Conservation (phyloP, 1,140 invertebrate genomes). For the Aphidius ervi region DNA sequence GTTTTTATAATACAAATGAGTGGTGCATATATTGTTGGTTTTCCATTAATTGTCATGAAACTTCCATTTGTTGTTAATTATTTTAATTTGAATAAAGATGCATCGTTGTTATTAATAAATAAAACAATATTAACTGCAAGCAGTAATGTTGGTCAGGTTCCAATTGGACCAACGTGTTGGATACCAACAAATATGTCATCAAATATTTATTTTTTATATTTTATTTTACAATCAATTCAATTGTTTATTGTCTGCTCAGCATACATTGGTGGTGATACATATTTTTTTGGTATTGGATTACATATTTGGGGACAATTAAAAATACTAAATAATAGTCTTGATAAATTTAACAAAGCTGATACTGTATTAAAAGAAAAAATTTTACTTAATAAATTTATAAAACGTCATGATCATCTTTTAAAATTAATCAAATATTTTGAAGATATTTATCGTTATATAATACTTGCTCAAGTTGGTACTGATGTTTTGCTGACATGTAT, state of each 20-base stretch:
- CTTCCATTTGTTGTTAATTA: slow-evolving; percentile 5
- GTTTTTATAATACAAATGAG: slow-evolving; percentile 18
- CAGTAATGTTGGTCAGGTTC: background rate
- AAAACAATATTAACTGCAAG: background rate
- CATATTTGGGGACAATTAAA: slow-evolving; percentile 23
- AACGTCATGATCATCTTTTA: slow-evolving; percentile 21
- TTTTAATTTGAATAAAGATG: background rate
- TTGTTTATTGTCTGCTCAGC: slow-evolving; percentile 12
- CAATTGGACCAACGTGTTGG: slow-evolving; percentile 22
- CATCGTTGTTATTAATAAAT: background rate
- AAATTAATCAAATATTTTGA: slow-evolving; percentile 19
- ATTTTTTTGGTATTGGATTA: slow-evolving; percentile 21
- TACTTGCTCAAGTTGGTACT: slow-evolving; percentile 16
- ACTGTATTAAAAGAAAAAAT: background rate
- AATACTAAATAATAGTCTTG: slow-evolving; percentile 7
- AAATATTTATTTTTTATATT: slow-evolving; percentile 10
- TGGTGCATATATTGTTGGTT: slow-evolving; percentile 14
- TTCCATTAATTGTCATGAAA: slow-evolving; percentile 13
- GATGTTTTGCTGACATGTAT: slow-evolving; percentile 18
- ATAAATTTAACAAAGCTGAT: slow-evolving; percentile 1
- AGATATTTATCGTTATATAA: slow-evolving; percentile 17
- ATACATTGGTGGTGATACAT: slow-evolving; percentile 19
- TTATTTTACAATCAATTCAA: slow-evolving; percentile 15
- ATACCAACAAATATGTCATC: slow-evolving; percentile 9
- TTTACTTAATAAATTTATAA: slow-evolving; percentile 4